These are phyloP conservation scores for Pterostichus madidus DNA, from an alignment of 2,888 invertebrate genomes.

Conservation along the genomic window DNA sequence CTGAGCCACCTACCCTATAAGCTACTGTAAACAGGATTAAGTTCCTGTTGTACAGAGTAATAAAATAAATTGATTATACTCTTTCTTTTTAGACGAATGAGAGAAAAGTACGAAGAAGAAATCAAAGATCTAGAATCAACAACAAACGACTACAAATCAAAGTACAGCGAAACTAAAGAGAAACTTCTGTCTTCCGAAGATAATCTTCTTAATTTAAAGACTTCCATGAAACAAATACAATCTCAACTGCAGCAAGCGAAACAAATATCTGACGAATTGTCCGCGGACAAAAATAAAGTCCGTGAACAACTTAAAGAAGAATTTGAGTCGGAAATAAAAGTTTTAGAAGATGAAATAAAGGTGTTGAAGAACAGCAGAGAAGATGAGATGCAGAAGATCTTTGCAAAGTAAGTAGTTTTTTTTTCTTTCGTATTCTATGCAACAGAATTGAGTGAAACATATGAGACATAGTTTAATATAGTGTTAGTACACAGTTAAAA, in stretches of 20 bases:
- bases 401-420: slow-evolving; percentile 82
- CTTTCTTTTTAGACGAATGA: slow-evolving; percentile 80
- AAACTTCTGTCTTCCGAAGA: slow-evolving; percentile 84
- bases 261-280: slow-evolving; percentile 81
- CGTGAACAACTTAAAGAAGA: slow-evolving; percentile 82
- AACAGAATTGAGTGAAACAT: no score
- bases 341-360: slow-evolving; percentile 81
- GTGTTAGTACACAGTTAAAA: no score
- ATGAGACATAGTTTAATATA: no score
- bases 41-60: no score
- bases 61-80: no score
- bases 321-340: slow-evolving; percentile 82
- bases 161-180: slow-evolving; percentile 84
- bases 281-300: slow-evolving; percentile 80
- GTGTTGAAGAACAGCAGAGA: slow-evolving; percentile 82
- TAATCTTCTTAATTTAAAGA: slow-evolving; percentile 79
- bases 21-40: no score
- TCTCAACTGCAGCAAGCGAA: slow-evolving; percentile 83
- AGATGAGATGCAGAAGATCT: slow-evolving; percentile 88
- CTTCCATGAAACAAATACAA: slow-evolving; percentile 83
- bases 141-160: slow-evolving; percentile 83
- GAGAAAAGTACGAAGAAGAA: slow-evolving; percentile 88
- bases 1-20: no score
- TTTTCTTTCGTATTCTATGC: no score
- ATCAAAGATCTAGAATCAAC: slow-evolving; percentile 83